Evolutionary conservation across 1,140 invertebrate genomes (phyloP).

Genomic region (Gerris buenoi): DNA sequence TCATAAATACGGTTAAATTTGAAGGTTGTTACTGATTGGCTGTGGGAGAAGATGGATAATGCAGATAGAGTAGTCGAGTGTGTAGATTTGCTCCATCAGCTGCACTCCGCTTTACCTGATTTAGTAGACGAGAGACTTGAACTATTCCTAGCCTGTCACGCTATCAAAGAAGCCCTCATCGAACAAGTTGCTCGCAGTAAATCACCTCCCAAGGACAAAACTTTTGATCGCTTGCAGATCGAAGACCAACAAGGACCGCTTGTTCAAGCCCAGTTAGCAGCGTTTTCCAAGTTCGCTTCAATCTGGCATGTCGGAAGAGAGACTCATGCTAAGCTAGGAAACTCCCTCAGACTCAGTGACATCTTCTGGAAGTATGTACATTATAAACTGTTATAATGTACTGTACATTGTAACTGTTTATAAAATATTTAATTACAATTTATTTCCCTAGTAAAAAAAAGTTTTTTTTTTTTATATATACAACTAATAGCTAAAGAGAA

Average conservation of each 20-base stretch:
- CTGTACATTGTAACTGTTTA: too few relatives aligned
- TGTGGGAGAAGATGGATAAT: constrained; percentile 51
- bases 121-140: background rate
- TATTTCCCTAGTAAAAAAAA: too few relatives aligned
- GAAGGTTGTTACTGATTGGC: constrained; percentile 42
- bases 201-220: background rate
- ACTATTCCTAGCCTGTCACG: background rate
- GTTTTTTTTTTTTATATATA: too few relatives aligned
- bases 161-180: background rate
- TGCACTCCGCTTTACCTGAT: constrained; percentile 39
- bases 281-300: constrained; percentile 56
- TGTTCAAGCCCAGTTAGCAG: constrained; percentile 31
- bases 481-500: too few relatives aligned
- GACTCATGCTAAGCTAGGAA: constrained; percentile 25
- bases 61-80: constrained; percentile 44
- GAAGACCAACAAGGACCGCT: background rate
- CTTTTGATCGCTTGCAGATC: background rate
- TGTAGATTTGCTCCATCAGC: constrained; percentile 50
- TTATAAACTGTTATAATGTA: too few relatives aligned
- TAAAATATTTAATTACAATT: too few relatives aligned
- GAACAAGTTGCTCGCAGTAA: too few relatives aligned
- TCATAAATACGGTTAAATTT: too few relatives aligned
- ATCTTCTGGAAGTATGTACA: constrained; percentile 25
- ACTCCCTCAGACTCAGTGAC: constrained; percentile 22
- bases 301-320: constrained; percentile 69